phyloP scores from a whole-genome alignment of 2,113 vertebrate genomes.

The Hippocampus zosterae region DNA sequence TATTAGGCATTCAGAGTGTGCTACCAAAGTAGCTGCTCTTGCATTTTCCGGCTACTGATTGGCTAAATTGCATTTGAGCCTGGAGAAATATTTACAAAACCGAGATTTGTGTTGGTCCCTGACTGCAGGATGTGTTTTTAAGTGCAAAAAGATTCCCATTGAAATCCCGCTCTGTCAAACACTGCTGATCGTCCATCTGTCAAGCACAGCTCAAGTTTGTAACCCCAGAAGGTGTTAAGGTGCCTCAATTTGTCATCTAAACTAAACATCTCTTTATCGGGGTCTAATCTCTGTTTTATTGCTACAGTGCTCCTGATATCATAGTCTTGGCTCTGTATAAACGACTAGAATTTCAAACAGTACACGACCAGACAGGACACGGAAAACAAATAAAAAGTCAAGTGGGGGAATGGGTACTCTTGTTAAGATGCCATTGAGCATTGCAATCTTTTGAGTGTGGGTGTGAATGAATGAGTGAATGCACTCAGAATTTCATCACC shows the following conservation, averaged over 20 bases:
- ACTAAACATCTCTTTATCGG: conserved; percentile 62
- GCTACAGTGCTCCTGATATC: conserved; percentile 18
- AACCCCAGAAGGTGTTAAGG: conserved; percentile 51
- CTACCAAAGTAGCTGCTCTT: neutral
- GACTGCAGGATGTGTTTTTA: neutral
- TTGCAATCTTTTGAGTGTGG: conserved; percentile 3
- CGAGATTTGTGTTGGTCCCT: neutral
- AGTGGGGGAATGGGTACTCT: neutral
- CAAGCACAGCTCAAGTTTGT: conserved; percentile 46
- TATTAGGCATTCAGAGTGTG: neutral
- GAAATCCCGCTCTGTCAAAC: neutral
- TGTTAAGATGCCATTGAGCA: neutral
- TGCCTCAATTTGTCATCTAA: conserved; percentile 56
- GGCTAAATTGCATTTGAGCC: neutral
- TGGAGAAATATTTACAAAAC: neutral
- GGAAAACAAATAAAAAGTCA: conserved; percentile 27
- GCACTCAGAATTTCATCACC: neutral
- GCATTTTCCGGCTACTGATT: neutral
- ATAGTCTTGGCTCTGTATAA: conserved; percentile 12
- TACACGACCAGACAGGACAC: conserved; percentile 16
- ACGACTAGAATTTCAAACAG: conserved; percentile 29
- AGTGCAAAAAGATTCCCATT: too few relatives aligned
- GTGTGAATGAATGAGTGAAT: neutral
- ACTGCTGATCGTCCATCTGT: conserved; percentile 42
- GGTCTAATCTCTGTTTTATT: conserved; percentile 32